phyloP scores from a whole-genome alignment of 30 jellyfish, hydroid and myxozoan species.

The Cassiopea andromeda region DNA sequence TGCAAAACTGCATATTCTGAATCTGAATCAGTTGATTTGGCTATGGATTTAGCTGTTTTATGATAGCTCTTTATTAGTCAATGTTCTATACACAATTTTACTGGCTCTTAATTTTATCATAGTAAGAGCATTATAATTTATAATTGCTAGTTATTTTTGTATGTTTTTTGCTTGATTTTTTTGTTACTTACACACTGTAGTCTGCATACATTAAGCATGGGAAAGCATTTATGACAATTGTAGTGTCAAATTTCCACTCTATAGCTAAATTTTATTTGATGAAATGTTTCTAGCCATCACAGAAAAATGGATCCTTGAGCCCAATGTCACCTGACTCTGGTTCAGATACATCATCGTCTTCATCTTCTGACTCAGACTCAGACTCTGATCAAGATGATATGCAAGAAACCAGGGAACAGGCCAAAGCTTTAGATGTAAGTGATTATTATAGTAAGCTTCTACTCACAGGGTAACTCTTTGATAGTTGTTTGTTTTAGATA shows the following conservation, averaged over 20 bases:
- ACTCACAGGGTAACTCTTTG: not conserved
- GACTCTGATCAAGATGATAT: constrained; percentile 76
- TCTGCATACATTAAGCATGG: no score
- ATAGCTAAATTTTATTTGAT: not conserved
- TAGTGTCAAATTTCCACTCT: not conserved
- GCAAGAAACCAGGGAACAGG: constrained; percentile 79
- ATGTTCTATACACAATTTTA: no score
- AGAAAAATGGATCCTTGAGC: constrained; percentile 4
- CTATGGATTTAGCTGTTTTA: no score
- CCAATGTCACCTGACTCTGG: constrained; percentile 48
- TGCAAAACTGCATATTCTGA: no score
- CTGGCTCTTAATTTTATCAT: no score
- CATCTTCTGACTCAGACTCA: constrained; percentile 77
- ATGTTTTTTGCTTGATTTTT: no score
- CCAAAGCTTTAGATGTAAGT: constrained; percentile 68
- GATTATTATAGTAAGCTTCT: not conserved
- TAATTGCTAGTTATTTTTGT: no score
- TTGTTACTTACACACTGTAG: no score
- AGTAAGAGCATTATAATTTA: no score
- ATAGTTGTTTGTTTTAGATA: no score
- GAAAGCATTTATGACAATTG: not conserved
- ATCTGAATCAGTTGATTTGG: no score
- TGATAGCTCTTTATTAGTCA: no score
- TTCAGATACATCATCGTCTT: constrained; percentile 79
- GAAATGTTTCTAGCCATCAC: constrained; percentile 21